phyloP scores from a whole-genome alignment of 2,888 invertebrate genomes.

The Agrochola lota region DNA sequence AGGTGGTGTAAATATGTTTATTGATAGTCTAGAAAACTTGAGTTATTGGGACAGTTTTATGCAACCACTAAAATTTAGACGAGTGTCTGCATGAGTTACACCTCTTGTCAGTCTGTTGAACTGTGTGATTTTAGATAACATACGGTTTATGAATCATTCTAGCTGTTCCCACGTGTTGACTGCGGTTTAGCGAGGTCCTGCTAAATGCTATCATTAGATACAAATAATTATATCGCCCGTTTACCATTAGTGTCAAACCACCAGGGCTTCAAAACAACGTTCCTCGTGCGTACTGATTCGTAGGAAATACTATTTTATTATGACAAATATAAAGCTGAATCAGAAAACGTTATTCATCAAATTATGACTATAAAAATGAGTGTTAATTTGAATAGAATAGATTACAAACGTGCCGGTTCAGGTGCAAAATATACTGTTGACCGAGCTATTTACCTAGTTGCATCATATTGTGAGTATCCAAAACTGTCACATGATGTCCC shows the following conservation, averaged over 20 bases:
- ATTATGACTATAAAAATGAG: slow-evolving; percentile 4
- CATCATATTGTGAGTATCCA: slow-evolving; percentile 15
- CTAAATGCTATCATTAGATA: neutral
- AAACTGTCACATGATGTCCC: slow-evolving; percentile 15
- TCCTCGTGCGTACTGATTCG: neutral
- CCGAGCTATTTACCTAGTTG: slow-evolving; percentile 3
- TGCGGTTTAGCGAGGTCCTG: slow-evolving; percentile 1
- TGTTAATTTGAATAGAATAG: slow-evolving; percentile 23
- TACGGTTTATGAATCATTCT: slow-evolving; percentile 19
- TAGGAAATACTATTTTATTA: neutral
- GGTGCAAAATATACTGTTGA: slow-evolving; percentile 24
- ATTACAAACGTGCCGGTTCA: neutral
- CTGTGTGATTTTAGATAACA: slow-evolving; percentile 19
- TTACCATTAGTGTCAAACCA: neutral
- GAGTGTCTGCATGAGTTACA: slow-evolving; percentile 20
- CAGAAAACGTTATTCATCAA: slow-evolving; percentile 12
- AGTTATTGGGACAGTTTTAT: slow-evolving; percentile 40
- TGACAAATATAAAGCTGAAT: neutral
- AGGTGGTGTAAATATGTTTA: slow-evolving; percentile 51
- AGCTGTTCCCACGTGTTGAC: slow-evolving; percentile 13
- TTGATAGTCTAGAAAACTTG: slow-evolving; percentile 44
- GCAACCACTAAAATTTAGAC: slow-evolving; percentile 30
- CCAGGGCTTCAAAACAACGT: neutral
- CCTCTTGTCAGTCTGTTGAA: slow-evolving; percentile 7
- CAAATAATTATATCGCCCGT: neutral